These are phyloP conservation scores for Turnix velox DNA, from an alignment of 2,113 vertebrate species.

Conservation along the genomic window DNA sequence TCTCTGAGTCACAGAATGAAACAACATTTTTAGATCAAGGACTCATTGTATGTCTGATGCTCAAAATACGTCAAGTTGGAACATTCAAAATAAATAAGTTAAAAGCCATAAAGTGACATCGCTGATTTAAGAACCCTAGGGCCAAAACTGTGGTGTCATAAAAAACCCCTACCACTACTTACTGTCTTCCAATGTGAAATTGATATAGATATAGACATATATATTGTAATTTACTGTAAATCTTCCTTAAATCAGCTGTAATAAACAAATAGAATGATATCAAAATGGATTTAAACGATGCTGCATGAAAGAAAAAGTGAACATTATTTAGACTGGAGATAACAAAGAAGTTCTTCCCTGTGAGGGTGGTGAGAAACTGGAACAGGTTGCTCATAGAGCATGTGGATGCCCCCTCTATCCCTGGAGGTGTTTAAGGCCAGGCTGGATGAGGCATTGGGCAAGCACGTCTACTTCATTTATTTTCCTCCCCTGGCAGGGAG, in stretches of 20 bases:
- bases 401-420: no score
- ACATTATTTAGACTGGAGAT: no score
- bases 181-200: neutral
- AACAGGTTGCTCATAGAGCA: no score
- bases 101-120: conserved; percentile 29
- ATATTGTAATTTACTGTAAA: neutral
- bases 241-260: neutral
- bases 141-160: neutral
- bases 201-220: neutral
- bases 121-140: conserved; percentile 36
- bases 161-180: neutral
- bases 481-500: no score
- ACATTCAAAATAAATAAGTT: conserved; percentile 35
- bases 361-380: no score
- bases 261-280: neutral
- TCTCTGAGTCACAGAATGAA: conserved; percentile 47
- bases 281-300: neutral
- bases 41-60: conserved; percentile 15
- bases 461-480: no score
- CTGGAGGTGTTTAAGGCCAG: no score
- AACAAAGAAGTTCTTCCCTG: no score
- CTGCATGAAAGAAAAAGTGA: neutral
- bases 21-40: conserved; percentile 42
- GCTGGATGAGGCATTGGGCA: no score
- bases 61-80: conserved; percentile 39